phyloP scores from a whole-genome alignment of 2,797 vertebrate genomes.

The Microctenopoma steveboyesi region DNA sequence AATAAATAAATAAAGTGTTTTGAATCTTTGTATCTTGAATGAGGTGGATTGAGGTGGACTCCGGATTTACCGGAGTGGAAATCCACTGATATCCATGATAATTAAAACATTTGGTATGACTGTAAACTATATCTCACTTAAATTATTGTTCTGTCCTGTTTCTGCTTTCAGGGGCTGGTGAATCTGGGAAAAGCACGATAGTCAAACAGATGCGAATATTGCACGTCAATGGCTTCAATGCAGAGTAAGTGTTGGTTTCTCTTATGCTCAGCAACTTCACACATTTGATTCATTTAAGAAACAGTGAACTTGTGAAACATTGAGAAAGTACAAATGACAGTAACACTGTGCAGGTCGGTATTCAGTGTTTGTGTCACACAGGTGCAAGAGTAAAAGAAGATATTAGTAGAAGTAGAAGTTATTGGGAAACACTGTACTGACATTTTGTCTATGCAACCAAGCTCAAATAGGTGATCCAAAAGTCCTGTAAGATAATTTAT shows the following conservation, averaged over 20 bases:
- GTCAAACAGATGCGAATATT: slow-evolving; percentile 99
- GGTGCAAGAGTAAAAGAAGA: neutral
- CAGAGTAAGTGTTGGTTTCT: slow-evolving; percentile 92
- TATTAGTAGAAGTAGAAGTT: too few relatives aligned
- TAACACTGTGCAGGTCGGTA: neutral
- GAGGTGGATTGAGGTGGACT: too few relatives aligned
- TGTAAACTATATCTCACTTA: slow-evolving; percentile 11
- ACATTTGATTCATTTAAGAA: slow-evolving; percentile 1
- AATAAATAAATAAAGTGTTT: too few relatives aligned
- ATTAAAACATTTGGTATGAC: neutral
- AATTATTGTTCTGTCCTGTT: slow-evolving; percentile 39
- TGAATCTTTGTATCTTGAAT: too few relatives aligned
- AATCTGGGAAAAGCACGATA: slow-evolving; percentile 99
- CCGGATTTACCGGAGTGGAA: too few relatives aligned
- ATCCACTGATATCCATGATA: neutral
- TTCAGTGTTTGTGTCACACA: neutral
- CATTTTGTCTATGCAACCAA: too few relatives aligned
- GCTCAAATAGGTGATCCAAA: too few relatives aligned
- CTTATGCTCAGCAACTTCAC: neutral
- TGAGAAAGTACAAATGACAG: slow-evolving; percentile 2
- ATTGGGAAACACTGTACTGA: too few relatives aligned
- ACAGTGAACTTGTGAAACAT: neutral
- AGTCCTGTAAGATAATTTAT: too few relatives aligned
- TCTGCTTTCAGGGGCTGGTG: slow-evolving; percentile 92
- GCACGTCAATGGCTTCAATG: slow-evolving; percentile 99